Evolutionary conservation across 2,113 vertebrate species (phyloP).

Genomic region (Melanotaenia duboulayi): DNA sequence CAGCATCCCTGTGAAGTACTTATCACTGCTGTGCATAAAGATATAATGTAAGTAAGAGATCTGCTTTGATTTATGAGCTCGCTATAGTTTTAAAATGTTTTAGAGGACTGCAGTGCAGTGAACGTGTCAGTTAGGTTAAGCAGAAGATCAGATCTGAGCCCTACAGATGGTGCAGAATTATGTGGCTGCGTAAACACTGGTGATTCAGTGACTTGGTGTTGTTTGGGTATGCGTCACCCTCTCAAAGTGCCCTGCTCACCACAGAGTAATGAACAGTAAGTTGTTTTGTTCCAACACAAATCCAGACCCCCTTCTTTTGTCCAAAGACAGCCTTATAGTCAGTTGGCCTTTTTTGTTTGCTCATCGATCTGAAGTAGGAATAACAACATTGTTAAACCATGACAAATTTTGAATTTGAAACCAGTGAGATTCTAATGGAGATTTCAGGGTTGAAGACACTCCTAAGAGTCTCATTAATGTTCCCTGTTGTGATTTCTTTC

Average conservation of each 20-base stretch:
- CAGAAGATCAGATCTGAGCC: conserved; percentile 71
- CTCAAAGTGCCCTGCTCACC: conserved; percentile 60
- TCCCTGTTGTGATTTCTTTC: conserved; percentile 40
- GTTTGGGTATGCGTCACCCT: conserved; percentile 80
- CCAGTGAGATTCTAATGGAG: conserved; percentile 47
- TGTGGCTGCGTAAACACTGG: conserved; percentile 73
- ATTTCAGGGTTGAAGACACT: conserved; percentile 57
- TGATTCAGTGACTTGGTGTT: conserved; percentile 82
- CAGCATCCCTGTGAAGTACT: conserved; percentile 47
- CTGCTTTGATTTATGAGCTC: conserved; percentile 45
- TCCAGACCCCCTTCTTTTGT: conserved; percentile 37
- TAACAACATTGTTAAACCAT: conserved; percentile 48
- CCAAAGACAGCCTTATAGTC: conserved; percentile 30
- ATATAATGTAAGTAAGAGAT: conserved; percentile 31
- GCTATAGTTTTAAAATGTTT: conserved; percentile 37
- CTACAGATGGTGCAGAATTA: conserved; percentile 80
- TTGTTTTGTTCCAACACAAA: conserved; percentile 52
- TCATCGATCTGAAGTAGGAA: conserved; percentile 47
- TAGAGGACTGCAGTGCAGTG: conserved; percentile 12
- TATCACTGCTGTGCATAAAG: conserved; percentile 46
- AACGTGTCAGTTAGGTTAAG: conserved; percentile 40
- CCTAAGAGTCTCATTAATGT: conserved; percentile 60
- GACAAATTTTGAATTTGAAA: conserved; percentile 42
- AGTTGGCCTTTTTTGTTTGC: conserved; percentile 53
- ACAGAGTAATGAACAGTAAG: conserved; percentile 59